phyloP scores from a whole-genome alignment of 2,888 invertebrate genomes.

The Xylota sylvarum region DNA sequence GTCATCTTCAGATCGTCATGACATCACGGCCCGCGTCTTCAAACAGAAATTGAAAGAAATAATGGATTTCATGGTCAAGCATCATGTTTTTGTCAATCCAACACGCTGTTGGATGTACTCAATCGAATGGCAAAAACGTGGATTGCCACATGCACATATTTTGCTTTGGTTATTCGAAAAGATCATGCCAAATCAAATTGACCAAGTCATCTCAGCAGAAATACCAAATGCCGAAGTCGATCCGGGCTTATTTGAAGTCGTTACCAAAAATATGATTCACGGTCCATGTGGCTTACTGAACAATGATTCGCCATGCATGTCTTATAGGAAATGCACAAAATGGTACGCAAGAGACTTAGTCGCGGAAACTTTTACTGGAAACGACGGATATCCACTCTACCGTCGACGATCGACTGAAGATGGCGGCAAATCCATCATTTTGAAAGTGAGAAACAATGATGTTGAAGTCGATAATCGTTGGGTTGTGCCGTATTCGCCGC shows the following conservation, averaged over 20 bases:
- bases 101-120: neutral
- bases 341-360: conserved; percentile 78
- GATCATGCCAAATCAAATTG: neutral
- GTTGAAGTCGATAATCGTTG: too few relatives aligned
- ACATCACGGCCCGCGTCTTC: too few relatives aligned
- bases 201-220: neutral
- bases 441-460: conserved; percentile 41
- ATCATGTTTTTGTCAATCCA: too few relatives aligned
- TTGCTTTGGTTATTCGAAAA: neutral
- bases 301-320: conserved; percentile 80
- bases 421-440: conserved; percentile 47
- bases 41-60: too few relatives aligned
- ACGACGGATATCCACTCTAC: conserved; percentile 63
- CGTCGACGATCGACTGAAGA: conserved; percentile 62
- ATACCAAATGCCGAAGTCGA: neutral
- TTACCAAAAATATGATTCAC: too few relatives aligned
- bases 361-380: conserved; percentile 20
- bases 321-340: conserved; percentile 82
- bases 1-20: too few relatives aligned
- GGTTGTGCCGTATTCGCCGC: too few relatives aligned
- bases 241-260: conserved; percentile 59
- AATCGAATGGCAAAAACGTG: neutral
- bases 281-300: conserved; percentile 81
- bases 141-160: neutral
- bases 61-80: too few relatives aligned